These are phyloP conservation scores for Conus canariensis DNA, from an alignment of 2,888 invertebrate genomes.

Conservation along the genomic window DNA sequence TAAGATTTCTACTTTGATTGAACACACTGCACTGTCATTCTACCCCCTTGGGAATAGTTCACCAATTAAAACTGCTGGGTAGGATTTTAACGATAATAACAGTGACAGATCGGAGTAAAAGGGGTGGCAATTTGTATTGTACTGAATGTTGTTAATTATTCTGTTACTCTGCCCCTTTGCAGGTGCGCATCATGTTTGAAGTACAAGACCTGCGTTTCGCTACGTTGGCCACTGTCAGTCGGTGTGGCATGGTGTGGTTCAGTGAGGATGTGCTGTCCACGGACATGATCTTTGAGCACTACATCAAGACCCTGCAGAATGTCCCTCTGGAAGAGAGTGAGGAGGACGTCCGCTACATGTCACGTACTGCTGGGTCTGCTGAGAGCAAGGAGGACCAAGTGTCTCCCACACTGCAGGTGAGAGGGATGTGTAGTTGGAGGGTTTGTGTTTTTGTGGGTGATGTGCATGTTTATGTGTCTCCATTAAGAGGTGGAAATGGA, in stretches of 20 bases:
- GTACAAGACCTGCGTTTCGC: slow-evolving; percentile 98
- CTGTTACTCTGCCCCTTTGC: not conserved
- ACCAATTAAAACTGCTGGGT: too few species aligned
- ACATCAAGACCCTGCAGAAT: slow-evolving; percentile 89
- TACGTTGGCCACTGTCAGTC: slow-evolving; percentile 98
- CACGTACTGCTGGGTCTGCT: slow-evolving; percentile 50
- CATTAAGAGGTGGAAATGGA: too few species aligned
- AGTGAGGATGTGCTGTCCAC: slow-evolving; percentile 98
- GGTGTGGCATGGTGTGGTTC: slow-evolving; percentile 99
- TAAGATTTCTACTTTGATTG: too few species aligned
- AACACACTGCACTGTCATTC: too few species aligned
- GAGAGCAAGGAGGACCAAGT: slow-evolving; percentile 71
- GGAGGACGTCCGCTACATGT: slow-evolving; percentile 64
- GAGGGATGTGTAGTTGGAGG: not conserved
- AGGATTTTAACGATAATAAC: too few species aligned
- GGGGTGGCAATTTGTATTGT: too few species aligned
- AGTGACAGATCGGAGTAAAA: too few species aligned
- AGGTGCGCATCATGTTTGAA: slow-evolving; percentile 82
- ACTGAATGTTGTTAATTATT: too few species aligned
- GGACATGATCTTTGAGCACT: slow-evolving; percentile 99
- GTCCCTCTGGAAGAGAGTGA: slow-evolving; percentile 77
- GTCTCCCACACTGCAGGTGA: slow-evolving; percentile 73
- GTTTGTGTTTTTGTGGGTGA: not conserved
- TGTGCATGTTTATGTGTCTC: too few species aligned
- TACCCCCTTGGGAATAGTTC: too few species aligned